phyloP scores from a whole-genome alignment of 2,113 vertebrate species.

The Rhineura floridana region DNA sequence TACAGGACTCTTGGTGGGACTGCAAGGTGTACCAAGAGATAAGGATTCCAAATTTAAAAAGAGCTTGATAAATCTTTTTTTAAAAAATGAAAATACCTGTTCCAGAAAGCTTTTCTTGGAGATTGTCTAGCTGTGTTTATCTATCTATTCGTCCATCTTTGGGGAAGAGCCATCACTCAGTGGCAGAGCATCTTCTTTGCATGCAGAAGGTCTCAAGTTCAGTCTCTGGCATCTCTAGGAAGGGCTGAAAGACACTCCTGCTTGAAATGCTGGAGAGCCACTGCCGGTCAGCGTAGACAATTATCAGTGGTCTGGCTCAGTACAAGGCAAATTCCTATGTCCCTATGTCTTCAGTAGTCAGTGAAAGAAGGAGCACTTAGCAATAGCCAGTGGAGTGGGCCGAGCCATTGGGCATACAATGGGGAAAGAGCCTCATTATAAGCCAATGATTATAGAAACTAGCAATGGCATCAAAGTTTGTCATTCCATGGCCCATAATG shows the following conservation, averaged over 20 bases:
- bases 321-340: too few species aligned
- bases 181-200: too few species aligned
- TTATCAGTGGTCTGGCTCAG: too few species aligned
- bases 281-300: too few species aligned
- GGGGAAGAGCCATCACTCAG: too few species aligned
- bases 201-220: too few species aligned
- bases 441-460: background rate
- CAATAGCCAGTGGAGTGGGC: constrained; percentile 49
- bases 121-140: constrained; percentile 29
- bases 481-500: background rate
- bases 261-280: too few species aligned
- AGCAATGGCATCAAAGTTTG: background rate
- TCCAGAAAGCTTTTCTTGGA: constrained; percentile 51
- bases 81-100: constrained; percentile 52
- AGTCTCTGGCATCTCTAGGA: too few species aligned
- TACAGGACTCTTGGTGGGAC: constrained; percentile 59
- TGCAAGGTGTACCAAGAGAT: constrained; percentile 73
- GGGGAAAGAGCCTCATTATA: background rate
- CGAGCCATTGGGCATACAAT: constrained; percentile 23
- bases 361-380: constrained; percentile 53
- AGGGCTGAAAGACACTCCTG: too few species aligned
- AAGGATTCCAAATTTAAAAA: constrained; percentile 72
- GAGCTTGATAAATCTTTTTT: constrained; percentile 66
- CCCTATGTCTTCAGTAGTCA: constrained; percentile 49
- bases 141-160: constrained; percentile 45